phyloP scores from a whole-genome alignment of 1,140 invertebrate species.

The Proctacanthus coquilletti region DNA sequence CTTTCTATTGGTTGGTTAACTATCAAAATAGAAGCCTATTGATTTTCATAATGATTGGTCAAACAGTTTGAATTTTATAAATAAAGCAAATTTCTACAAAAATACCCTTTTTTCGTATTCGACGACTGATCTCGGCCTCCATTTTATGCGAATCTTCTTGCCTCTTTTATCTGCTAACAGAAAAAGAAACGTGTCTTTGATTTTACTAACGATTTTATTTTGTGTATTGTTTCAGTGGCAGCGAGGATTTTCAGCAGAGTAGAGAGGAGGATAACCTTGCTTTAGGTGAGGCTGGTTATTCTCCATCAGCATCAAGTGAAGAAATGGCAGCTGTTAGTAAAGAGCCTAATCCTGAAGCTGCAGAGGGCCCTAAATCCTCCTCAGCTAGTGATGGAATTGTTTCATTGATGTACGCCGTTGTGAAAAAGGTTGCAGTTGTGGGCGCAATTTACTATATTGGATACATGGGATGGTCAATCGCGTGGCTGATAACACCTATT shows the following conservation, averaged over 20 bases:
- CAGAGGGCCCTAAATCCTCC: not conserved
- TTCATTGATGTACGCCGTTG: slow-evolving; percentile 26
- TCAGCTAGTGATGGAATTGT: slow-evolving; percentile 25
- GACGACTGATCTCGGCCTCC: too few relatives aligned
- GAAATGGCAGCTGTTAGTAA: slow-evolving; percentile 6
- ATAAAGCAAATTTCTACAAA: too few relatives aligned
- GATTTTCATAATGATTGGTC: too few relatives aligned
- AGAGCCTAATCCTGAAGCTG: slow-evolving; percentile 7
- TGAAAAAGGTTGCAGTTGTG: slow-evolving; percentile 39
- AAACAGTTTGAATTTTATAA: too few relatives aligned
- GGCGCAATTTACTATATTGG: slow-evolving; percentile 66
- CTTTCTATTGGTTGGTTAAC: too few relatives aligned
- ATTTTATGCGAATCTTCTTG: too few relatives aligned
- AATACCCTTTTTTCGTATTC: too few relatives aligned
- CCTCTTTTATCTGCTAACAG: too few relatives aligned
- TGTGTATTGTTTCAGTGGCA: not conserved
- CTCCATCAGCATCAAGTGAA: not conserved
- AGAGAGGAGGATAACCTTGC: not conserved
- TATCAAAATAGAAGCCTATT: too few relatives aligned
- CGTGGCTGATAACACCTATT: slow-evolving; percentile 74
- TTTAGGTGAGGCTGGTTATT: not conserved
- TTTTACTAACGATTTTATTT: too few relatives aligned
- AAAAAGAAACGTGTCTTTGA: too few relatives aligned
- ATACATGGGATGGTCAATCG: slow-evolving; percentile 70
- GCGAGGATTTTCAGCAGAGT: not conserved